Evolutionary conservation across 2,113 vertebrate genomes (phyloP), one percentile per base, ranked within the genome.

Genomic region (Tretioscincus oriximinensis): DNA sequence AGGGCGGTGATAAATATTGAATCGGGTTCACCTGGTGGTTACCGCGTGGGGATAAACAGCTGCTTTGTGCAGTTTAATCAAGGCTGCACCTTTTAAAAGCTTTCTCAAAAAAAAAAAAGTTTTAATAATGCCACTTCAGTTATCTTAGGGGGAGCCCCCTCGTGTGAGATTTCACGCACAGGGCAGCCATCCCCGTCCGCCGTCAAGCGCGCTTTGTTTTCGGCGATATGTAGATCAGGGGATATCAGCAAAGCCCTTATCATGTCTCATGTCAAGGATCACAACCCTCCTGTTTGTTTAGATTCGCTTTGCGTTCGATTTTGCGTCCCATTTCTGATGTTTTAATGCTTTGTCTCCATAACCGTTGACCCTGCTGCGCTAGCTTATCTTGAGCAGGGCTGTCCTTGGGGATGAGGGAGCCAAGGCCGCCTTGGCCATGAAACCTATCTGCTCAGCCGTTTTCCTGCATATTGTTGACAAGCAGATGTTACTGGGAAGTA

Each of bases 1-100:
- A 98, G 98, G 98, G 97, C 97, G 89, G 97, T 97, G 97, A 99
- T 99, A 99, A 99, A 99, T 99, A 99, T 99, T 99, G 98, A 98
- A 99, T 97, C 47, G 97, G 96, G 98, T 99, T 99, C 98, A 99
- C 97, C 97, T 94, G 95, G 96, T 98, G 98, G 98, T 99, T 97
- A 98, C 97, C 96, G 97, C 70, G 95, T 90, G 95, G 94, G 96
- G 95, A 98, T 97, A 97, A 98, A 97, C 98, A 98, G 97, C 96
- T 98, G 97, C 97, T 97, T 97, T 96, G 96, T 97, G 95, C 92
- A 69, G 93, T 93, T 94, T 93, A 95, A 95, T 95, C 92, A 93
- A 94, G 87, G 58, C 90, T 86, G 83, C 80, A 73, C 85, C 89
- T 93, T 87, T 92, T 91, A 90, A 78, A 91, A 90, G 85, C 86